phyloP scores from a whole-genome alignment of 2,797 vertebrate species.

The Kryptopterus vitreolus region DNA sequence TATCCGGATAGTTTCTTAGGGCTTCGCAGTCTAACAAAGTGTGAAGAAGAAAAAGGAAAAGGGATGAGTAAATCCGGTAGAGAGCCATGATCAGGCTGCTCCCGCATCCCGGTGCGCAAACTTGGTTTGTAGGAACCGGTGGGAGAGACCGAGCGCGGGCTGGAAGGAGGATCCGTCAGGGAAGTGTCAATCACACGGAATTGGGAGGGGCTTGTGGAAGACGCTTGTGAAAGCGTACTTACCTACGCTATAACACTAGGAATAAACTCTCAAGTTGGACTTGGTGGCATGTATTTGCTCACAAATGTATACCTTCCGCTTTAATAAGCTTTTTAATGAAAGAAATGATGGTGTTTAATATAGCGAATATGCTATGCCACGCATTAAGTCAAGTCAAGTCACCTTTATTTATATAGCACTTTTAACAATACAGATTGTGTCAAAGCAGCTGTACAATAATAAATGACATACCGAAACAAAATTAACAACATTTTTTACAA shows the following conservation, averaged over 20 bases:
- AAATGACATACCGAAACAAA: too few relatives aligned
- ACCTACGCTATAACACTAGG: too few relatives aligned
- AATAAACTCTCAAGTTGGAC: neutral
- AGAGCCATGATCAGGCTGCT: constrained; percentile 60
- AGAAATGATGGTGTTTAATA: neutral
- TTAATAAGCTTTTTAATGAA: neutral
- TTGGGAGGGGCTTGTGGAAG: constrained; percentile 29
- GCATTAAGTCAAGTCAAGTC: too few relatives aligned
- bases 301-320: neutral
- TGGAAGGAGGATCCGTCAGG: constrained; percentile 46
- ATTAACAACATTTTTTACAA: too few relatives aligned
- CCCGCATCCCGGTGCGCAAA: constrained; percentile 64
- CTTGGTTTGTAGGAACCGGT: constrained; percentile 43
- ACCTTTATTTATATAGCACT: too few relatives aligned
- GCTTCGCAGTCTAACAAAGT: constrained; percentile 45
- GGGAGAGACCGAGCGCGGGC: constrained; percentile 33
- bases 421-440: too few relatives aligned
- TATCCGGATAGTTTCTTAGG: constrained; percentile 61
- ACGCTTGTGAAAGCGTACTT: neutral
- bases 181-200: constrained; percentile 49
- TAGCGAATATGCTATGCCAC: neutral
- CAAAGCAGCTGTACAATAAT: too few relatives aligned
- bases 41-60: constrained; percentile 48
- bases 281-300: neutral
- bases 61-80: constrained; percentile 56